These are phyloP conservation scores for Hemitrygon akajei DNA, from an alignment of 2,797 vertebrate species.

Conservation along the genomic window DNA sequence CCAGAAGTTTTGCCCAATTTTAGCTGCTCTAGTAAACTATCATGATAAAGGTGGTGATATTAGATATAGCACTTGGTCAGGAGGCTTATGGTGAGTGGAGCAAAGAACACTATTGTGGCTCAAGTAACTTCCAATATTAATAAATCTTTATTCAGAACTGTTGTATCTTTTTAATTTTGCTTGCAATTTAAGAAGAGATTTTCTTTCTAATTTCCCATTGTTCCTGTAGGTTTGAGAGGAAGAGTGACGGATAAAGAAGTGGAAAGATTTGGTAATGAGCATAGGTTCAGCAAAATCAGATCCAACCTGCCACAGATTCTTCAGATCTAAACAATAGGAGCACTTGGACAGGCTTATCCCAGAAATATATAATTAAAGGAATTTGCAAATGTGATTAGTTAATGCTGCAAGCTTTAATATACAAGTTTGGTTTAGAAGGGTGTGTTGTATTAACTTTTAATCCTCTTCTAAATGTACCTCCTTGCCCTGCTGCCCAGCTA, in stretches of 20 bases:
- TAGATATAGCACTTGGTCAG: neutral
- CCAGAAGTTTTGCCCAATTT: neutral
- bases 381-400: too few species aligned
- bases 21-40: neutral
- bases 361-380: too few species aligned
- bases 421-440: too few species aligned
- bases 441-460: too few species aligned
- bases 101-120: neutral
- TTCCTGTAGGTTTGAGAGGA: neutral
- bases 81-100: neutral
- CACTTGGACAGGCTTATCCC: too few species aligned
- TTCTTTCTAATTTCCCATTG: neutral
- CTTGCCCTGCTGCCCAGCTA: neutral
- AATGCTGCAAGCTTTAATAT: too few species aligned
- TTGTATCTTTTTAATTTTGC: neutral
- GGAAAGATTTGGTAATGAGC: neutral
- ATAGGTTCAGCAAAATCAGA: neutral
- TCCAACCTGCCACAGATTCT: neutral
- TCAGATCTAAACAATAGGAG: neutral
- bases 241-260: neutral
- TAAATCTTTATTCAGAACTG: neutral
- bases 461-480: neutral
- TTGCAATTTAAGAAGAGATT: neutral
- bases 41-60: neutral
- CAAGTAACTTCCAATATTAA: neutral